phyloP scores from a whole-genome alignment of 2,888 invertebrate species.

The Stenoptilia bipunctidactyla region DNA sequence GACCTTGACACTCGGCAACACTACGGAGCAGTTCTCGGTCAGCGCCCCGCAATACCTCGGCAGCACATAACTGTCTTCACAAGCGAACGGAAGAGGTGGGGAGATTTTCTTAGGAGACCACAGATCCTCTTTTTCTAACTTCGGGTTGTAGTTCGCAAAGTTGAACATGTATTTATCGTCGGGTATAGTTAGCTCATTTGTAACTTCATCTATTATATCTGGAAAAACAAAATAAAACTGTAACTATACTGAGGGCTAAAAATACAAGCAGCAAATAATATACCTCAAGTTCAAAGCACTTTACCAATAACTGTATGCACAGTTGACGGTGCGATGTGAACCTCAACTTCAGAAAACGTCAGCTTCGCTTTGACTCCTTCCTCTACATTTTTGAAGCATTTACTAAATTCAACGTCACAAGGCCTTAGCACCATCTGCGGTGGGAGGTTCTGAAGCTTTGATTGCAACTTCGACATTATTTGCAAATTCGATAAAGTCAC shows the following conservation, averaged over 20 bases:
- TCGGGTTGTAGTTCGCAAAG: conserved; percentile 51
- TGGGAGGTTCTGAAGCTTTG: conserved; percentile 58
- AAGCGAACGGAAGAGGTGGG: conserved; percentile 30
- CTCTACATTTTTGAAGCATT: conserved; percentile 72
- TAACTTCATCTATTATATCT: conserved; percentile 65
- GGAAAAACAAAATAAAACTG: too few species aligned
- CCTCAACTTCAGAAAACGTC: conserved; percentile 76
- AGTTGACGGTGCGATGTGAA: conserved; percentile 80
- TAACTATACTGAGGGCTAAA: too few species aligned
- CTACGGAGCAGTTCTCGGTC: conserved; percentile 61
- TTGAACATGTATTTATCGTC: conserved; percentile 64
- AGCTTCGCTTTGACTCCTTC: conserved; percentile 77
- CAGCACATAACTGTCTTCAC: conserved; percentile 38
- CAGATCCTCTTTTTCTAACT: conserved; percentile 66
- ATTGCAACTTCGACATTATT: conserved; percentile 72
- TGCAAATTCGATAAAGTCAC: conserved; percentile 47
- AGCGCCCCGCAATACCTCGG: conserved; percentile 46
- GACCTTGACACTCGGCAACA: conserved; percentile 71
- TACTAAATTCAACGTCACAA: conserved; percentile 78
- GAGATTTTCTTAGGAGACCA: conserved; percentile 80
- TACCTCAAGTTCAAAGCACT: too few species aligned
- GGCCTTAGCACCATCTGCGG: conserved; percentile 76
- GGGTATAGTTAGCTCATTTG: conserved; percentile 43
- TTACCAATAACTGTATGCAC: conserved; percentile 77
- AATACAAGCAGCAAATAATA: too few species aligned